Evolutionary conservation across 1,140 invertebrate species (phyloP).

Genomic region (Philotrypesis tridentata): DNA sequence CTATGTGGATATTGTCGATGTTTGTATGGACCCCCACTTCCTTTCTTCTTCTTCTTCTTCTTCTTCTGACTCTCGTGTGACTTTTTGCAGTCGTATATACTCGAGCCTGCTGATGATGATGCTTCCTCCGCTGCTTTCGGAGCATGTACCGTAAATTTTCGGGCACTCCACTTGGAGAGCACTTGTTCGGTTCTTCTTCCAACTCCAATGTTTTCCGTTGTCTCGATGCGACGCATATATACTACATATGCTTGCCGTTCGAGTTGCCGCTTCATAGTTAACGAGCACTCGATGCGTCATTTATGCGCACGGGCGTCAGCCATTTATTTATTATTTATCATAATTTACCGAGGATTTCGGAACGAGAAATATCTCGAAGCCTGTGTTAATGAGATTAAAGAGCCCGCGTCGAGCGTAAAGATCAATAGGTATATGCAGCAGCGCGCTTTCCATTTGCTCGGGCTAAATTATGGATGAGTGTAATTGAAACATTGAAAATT

Average conservation of each 20-base stretch:
- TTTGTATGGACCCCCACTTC: not conserved
- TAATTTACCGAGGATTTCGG: not conserved
- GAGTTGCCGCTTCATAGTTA: too few species aligned
- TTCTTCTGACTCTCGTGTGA: slow-evolving; percentile 10
- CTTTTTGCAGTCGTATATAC: not conserved
- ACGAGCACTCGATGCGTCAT: too few species aligned
- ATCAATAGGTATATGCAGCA: slow-evolving; percentile 4
- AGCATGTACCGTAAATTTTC: not conserved
- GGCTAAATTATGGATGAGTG: not conserved
- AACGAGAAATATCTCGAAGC: too few species aligned
- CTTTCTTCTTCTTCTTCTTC: too few species aligned
- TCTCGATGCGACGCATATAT: too few species aligned
- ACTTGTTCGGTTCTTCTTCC: not conserved
- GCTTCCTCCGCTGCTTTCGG: not conserved
- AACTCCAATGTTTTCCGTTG: not conserved
- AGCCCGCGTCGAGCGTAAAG: not conserved
- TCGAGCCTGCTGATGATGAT: not conserved
- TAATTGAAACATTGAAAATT: slow-evolving; percentile 36
- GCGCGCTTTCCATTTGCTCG: not conserved
- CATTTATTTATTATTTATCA: not conserved
- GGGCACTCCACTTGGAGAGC: too few species aligned
- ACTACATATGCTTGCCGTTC: too few species aligned
- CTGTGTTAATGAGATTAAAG: not conserved
- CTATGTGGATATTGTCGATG: too few species aligned
- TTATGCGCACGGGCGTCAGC: not conserved